Evolutionary conservation across 2,888 invertebrate genomes (phyloP), one percentile per base, ranked within the genome.

Genomic region (Laothoe populi): DNA sequence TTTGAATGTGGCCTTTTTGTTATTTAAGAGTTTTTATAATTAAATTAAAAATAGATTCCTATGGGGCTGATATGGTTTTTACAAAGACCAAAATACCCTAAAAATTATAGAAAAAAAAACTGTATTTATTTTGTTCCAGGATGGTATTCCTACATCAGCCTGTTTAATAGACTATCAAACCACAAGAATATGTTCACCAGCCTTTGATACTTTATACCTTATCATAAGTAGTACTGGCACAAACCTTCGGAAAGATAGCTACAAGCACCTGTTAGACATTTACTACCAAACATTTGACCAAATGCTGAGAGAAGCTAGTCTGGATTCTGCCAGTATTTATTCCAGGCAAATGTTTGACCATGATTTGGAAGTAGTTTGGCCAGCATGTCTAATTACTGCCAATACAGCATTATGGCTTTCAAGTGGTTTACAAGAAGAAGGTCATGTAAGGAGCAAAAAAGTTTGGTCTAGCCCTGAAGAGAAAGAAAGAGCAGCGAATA

Each of bases 131-230:
- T 67, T 74, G 45, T 87, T 86, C 13, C 73, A 92, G 92, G 69
- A 76, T 44, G 66, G 70, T 0, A 71, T 72, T 57, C 88, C 90
- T 4, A 60, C 72, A 8, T 77, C 82, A 13, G 87, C 87, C 1
- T 92, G 92, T 66, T 62, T 92, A 10, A 88, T 92, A 70, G 92
- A 92, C 69, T 92, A 86, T 63, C 92, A 92, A 78, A 84, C 89
- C 35, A 73, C 82, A 10, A 78, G 90, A 44, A 70, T 85, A 38
- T 79, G 82, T 21, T 87, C 86, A 64, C 86, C 90, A 16, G 90
- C 90, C 4, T 90, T 78, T 70, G 92, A 92, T 65, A 68, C 81
- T 0, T 64, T 92, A 21, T 92, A 84, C 63, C 78, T 92, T 2
- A 87, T 92, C 16, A 71, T 83, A 1, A 87, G 79, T 58, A 90